Base-by-base conservation (phyloP, 2,888 invertebrate species). In the Holacanthella duospinosa region DNA sequence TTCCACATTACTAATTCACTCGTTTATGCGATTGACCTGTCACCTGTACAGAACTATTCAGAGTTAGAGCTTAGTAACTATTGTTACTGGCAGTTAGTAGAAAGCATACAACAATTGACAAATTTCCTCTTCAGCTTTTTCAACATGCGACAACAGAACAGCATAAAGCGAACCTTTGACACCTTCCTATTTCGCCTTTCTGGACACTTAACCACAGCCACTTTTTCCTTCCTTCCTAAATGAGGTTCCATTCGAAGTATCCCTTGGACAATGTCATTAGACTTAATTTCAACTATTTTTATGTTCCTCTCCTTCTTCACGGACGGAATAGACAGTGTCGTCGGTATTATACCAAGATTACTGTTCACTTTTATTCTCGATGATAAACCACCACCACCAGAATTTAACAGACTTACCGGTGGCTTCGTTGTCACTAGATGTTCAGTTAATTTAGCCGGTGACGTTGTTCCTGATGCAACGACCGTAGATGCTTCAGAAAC, bases 231-330 rank as follows among this genome's bases (percentile, higher is more conserved):
- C 16, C 9, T 28, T 9, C 58, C 36, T 9, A 58, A 24, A 16
- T 58, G 73, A 26, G 75, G 74, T 63, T 76, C 76, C 63, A 76
- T 79, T 3, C 80, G 79, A 69, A 86, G 84, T 64, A 83, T 81
- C 21, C 84, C 82, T 74, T 85, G 84, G 1, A 84, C 77, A 59
- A 88, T 84, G 76, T 87, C 86, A 74, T 81, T 83, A 74, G 84
- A 86, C 68, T 81, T 84, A 1, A 88, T 82, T 74, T 84, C 87
- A 19, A 87, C 87, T 55, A 73, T 73, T 64, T 71, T 71, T n/a
- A 73, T 70, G 66, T 73, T 73, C 59, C 71, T 68, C 48, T 68
- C 60, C n/a, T 43, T 43, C 16, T 24, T 26, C 4, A 4, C 4
- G 6, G 6, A 6, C 29, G 58, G 36, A 16, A 36, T 6, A 36